A percentile compares a stretch with the other conserved stretches of the same genome.
Conservation (phyloP, 2,113 vertebrate genomes). For the Trochalopteron elliotii region DNA sequence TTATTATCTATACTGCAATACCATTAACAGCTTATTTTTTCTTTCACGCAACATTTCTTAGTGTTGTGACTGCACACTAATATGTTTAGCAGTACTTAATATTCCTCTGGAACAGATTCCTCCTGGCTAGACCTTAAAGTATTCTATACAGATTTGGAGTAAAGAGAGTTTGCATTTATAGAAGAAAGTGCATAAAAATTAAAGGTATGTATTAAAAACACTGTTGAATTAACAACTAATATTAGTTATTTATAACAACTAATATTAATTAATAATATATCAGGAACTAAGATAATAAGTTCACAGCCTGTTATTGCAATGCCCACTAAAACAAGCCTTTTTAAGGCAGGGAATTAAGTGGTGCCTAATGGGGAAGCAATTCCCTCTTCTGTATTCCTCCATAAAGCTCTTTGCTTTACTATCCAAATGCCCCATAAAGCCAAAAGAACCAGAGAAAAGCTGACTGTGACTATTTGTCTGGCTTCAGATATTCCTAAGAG, state of each 20-base stretch:
- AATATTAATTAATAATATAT: background rate
- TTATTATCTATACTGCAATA: background rate
- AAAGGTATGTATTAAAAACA: background rate
- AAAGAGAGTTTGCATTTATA: constrained; percentile 34
- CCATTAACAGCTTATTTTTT: background rate
- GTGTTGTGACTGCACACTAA: background rate
- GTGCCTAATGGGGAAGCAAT: background rate
- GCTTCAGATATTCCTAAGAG: background rate
- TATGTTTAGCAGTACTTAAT: background rate
- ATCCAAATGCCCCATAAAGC: background rate
- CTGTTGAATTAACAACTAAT: background rate
- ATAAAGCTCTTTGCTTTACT: background rate
- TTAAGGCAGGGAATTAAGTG: background rate
- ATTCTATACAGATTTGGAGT: background rate
- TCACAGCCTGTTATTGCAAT: background rate
- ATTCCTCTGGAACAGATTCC: background rate
- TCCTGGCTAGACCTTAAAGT: constrained; percentile 38
- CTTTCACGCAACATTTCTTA: background rate
- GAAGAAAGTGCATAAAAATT: background rate
- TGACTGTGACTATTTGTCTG: background rate
- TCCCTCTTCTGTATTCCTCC: background rate
- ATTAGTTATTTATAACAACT: background rate
- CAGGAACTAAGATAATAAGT: constrained; percentile 11
- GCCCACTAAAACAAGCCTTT: background rate
- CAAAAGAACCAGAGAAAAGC: background rate